phyloP scores from a whole-genome alignment of 92 coral and sea anemone genomes.

The Hydrozoanthus gracilis region DNA sequence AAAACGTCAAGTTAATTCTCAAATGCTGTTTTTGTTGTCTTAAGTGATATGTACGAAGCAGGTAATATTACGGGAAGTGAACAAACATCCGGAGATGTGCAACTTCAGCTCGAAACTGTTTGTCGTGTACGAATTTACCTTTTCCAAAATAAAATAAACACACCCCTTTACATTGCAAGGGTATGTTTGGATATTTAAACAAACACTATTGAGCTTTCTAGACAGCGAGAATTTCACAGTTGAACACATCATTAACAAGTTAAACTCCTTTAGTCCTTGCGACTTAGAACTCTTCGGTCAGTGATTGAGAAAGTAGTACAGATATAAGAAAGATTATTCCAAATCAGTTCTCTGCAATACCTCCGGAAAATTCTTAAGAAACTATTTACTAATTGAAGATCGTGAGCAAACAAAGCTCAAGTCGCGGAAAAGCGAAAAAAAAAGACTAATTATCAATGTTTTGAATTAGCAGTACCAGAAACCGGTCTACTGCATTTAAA shows the following conservation, averaged over 20 bases:
- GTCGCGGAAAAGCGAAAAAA: background rate
- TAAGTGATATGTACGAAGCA: no score
- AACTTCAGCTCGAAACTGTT: no score
- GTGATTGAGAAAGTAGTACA: no score
- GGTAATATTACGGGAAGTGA: no score
- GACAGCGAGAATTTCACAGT: constrained; percentile 7
- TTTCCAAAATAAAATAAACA: constrained; percentile 1
- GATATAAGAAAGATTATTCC: no score
- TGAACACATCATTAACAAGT: background rate
- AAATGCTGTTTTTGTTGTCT: no score
- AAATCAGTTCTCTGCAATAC: background rate
- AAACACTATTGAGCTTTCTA: constrained; percentile 31
- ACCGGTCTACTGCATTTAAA: constrained; percentile 5
- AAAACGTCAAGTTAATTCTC: no score
- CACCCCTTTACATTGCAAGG: background rate
- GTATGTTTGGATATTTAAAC: constrained; percentile 7
- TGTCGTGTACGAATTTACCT: background rate
- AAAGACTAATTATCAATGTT: no score
- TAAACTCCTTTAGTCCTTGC: background rate
- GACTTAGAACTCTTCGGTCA: no score
- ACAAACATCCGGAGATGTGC: no score
- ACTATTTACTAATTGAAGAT: constrained; percentile 28
- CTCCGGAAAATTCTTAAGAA: constrained; percentile 3
- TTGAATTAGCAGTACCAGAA: background rate
- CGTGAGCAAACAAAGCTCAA: background rate